A percentile compares a stretch with the other conserved stretches of the same genome.
phyloP scores from a whole-genome alignment of 2,797 vertebrate genomes.

The Aplochiton taeniatus region DNA sequence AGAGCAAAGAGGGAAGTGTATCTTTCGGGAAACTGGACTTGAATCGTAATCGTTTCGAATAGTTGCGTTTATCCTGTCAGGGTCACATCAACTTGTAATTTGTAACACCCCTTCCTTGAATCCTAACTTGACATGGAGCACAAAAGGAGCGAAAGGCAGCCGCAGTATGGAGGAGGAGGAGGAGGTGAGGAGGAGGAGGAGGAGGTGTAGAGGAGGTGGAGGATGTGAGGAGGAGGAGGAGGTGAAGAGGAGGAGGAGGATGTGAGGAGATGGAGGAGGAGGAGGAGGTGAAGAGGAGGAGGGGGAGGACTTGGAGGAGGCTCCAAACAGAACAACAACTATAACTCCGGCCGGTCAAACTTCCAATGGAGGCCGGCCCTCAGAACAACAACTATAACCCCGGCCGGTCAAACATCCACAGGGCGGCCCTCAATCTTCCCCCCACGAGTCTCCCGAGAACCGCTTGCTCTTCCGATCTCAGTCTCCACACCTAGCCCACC shows the following conservation, averaged over 20 bases:
- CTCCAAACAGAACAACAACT: too few species aligned
- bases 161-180: background rate
- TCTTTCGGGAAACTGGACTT: slow-evolving; percentile 14
- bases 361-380: too few species aligned
- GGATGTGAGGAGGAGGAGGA: background rate
- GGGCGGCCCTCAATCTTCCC: slow-evolving; percentile 16
- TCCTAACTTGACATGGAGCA: too few species aligned
- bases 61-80: background rate
- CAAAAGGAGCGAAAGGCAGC: too few species aligned
- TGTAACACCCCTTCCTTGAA: too few species aligned
- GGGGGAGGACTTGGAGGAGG: too few species aligned
- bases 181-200: background rate
- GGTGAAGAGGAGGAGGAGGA: background rate
- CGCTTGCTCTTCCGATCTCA: slow-evolving; percentile 33
- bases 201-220: background rate
- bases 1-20: background rate
- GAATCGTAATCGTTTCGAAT: slow-evolving; percentile 23
- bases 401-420: background rate
- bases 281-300: background rate
- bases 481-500: slow-evolving; percentile 28
- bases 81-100: too few species aligned
- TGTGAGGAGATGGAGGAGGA: background rate
- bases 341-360: background rate
- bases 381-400: too few species aligned
- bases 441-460: slow-evolving; percentile 42